Conservation (phyloP, 2,113 vertebrate species). For the Ictalurus punctatus region DNA sequence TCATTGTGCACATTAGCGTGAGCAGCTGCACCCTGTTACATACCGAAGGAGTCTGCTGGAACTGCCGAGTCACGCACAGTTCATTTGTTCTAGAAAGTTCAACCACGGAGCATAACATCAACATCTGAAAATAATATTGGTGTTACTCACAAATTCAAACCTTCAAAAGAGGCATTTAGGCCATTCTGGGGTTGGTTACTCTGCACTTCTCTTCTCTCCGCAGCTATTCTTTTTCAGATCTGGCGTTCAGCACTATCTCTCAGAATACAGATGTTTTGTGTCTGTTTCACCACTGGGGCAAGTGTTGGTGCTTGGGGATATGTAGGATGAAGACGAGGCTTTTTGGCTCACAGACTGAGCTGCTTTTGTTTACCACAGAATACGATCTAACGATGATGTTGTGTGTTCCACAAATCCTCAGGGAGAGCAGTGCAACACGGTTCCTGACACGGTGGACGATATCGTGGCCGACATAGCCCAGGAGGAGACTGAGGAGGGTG, state of each 20-base stretch:
- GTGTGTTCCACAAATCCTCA: slow-evolving; percentile 67
- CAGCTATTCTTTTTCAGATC: neutral
- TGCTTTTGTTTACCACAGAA: slow-evolving; percentile 28
- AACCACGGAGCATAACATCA: slow-evolving; percentile 19
- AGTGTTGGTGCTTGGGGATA: slow-evolving; percentile 10
- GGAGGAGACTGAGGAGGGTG: slow-evolving; percentile 91
- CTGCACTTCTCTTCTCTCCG: neutral
- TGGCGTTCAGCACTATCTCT: neutral
- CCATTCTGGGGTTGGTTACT: neutral
- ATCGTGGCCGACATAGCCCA: slow-evolving; percentile 91
- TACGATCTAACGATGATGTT: slow-evolving; percentile 44
- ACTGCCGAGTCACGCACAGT: slow-evolving; percentile 33
- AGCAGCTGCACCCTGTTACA: slow-evolving; percentile 42
- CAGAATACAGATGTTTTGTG: slow-evolving; percentile 47
- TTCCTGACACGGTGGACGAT: slow-evolving; percentile 92
- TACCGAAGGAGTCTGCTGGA: neutral
- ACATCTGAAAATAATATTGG: slow-evolving; percentile 10
- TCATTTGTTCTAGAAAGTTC: slow-evolving; percentile 31
- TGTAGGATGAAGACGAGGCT: slow-evolving; percentile 5
- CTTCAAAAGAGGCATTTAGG: neutral
- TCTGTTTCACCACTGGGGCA: slow-evolving; percentile 38
- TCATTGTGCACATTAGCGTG: neutral
- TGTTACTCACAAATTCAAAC: neutral
- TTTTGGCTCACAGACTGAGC: neutral
- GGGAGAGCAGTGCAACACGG: slow-evolving; percentile 94